Conservation (phyloP, 2,888 invertebrate species). For the Amblyjoppa fuscipennis region DNA sequence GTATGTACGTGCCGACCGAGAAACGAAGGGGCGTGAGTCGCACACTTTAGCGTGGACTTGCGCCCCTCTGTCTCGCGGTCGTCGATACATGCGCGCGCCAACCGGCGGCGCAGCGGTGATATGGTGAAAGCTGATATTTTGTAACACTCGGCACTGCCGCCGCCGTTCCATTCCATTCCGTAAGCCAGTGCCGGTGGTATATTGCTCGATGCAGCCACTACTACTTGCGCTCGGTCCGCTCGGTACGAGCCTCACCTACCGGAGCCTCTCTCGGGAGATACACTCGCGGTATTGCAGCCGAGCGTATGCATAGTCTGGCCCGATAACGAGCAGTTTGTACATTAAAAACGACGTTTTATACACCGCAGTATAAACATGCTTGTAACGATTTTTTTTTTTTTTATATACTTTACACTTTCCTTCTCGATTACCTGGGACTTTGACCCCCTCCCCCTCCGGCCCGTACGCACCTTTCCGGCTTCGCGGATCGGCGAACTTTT, state of each 20-base stretch:
- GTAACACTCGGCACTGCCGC: constrained; percentile 80
- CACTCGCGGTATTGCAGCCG: constrained; percentile 13
- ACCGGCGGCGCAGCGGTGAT: constrained; percentile 76
- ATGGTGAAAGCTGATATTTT: constrained; percentile 85
- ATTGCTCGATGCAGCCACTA: constrained; percentile 75
- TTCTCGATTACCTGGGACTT: not conserved
- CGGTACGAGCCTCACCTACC: constrained; percentile 35
- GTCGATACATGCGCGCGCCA: constrained; percentile 15
- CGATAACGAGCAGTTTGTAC: constrained; percentile 19
- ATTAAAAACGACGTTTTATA: not conserved
- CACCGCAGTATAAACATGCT: not conserved
- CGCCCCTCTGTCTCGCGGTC: not conserved
- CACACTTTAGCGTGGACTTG: not conserved
- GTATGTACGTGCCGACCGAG: not conserved
- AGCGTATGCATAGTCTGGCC: constrained; percentile 20
- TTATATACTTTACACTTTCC: not conserved
- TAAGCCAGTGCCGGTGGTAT: constrained; percentile 66
- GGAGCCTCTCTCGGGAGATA: constrained; percentile 5
- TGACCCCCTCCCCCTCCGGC: not conserved
- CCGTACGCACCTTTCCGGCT: not conserved
- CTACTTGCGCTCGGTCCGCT: constrained; percentile 21
- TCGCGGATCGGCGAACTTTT: too few species aligned
- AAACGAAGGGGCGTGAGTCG: not conserved
- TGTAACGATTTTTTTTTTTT: not conserved
- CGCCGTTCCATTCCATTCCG: constrained; percentile 74